Base-by-base conservation (phyloP, 2,113 vertebrate species). In the Eudyptes chrysolophus region DNA sequence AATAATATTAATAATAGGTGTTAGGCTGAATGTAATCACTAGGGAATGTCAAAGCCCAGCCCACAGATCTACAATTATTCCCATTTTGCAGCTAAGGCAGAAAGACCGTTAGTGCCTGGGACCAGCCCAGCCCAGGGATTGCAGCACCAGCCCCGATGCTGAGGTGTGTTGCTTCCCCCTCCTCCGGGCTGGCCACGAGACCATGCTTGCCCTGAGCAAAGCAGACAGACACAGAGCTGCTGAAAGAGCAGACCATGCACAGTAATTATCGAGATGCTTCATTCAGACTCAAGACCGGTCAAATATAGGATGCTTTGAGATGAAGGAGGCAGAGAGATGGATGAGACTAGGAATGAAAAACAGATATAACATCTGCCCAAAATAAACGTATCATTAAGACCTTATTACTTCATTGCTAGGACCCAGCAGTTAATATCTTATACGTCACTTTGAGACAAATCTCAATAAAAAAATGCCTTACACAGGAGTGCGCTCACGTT, bases 401-500 rank as follows among this genome's bases (percentile, higher is more conserved):
- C 48, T 69, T 13, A 55, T 29, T 8, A 26, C 16, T 30, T 38
- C 36, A 9, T 38, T 54, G 26, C 18, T 55, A 40, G 42, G 7
- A 57, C 29, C 27, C 29, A 61, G 52, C 12, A 51, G 55, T n/a
- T 46, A 60, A 21, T 36, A 17, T 8, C 34, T 36, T 11, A 27
- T 1, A 25, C 14, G 13, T 52, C 13, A 9, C 68, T 74, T 75
- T 9, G 20, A 58, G 62, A 27, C 25, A 29, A 30, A 61, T 24
- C 51, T 25, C 16, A 30, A 1, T 22, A 4, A n/a, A 8, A 46
- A 46, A 42, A 21, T 3, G 38, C 24, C 42, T 61, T 38, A 44
- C 38, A 20, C 34, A 13, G 30, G 20, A 57, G 24, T 7, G 26
- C 36, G 6, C 7, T 27, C 4, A 4, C 1, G 1, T 22, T 54